Evolutionary conservation across 2,888 invertebrate species (phyloP).

Genomic region (Luffia ferchaultella): DNA sequence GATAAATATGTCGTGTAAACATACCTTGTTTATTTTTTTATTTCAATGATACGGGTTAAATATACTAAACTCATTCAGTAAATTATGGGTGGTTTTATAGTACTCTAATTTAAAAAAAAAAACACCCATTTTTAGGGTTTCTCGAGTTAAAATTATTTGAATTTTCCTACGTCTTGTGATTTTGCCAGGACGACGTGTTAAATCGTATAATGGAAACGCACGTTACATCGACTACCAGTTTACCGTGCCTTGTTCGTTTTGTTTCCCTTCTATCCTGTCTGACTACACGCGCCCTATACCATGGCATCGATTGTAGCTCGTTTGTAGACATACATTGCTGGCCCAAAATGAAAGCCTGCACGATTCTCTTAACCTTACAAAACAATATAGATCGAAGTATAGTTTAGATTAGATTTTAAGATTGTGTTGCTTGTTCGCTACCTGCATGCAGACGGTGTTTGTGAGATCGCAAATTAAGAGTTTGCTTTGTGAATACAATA

Average conservation of each 20-base stretch:
- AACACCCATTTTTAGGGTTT: too few species aligned
- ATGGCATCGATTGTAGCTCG: neutral
- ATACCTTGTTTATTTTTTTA: too few species aligned
- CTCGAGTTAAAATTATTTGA: too few species aligned
- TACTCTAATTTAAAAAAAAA: too few species aligned
- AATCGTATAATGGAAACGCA: neutral
- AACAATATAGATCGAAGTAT: neutral
- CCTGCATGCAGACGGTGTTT: neutral
- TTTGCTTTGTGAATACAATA: neutral
- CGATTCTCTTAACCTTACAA: neutral
- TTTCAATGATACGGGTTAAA: too few species aligned
- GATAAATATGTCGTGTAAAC: too few species aligned
- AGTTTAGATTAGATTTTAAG: too few species aligned
- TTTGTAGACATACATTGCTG: neutral
- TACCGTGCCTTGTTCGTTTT: neutral
- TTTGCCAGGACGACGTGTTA: too few species aligned
- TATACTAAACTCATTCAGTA: too few species aligned
- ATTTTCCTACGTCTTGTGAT: too few species aligned
- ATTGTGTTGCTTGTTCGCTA: too few species aligned
- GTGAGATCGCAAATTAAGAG: neutral
- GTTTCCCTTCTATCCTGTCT: neutral
- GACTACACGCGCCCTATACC: neutral
- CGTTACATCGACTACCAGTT: neutral
- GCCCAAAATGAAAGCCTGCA: neutral
- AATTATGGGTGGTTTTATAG: too few species aligned